Evolutionary conservation across 2,113 vertebrate species (phyloP), one percentile per base, ranked within the genome.

Genomic region (Phycodurus eques): DNA sequence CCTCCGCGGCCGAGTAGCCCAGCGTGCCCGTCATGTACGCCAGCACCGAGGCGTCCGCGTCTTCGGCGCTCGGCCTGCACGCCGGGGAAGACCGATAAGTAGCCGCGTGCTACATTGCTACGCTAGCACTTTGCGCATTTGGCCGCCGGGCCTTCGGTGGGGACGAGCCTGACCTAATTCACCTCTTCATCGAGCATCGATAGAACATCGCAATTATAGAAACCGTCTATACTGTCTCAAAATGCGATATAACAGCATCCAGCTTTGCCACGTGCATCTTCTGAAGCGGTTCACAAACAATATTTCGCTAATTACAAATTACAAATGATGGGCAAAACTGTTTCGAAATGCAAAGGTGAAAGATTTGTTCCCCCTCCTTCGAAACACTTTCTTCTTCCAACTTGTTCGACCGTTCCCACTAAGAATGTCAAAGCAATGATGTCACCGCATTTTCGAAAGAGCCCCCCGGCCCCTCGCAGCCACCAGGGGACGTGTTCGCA

Each of bases 1-100:
- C 79, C 69, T 95, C 93, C 65, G 92, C 88, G 78, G 92, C 91
- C 12, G 77, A 84, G 74, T 91, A 92, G 20, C 91, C 91, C 83
- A 93, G 89, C 0, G 78, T 88, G 68, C 94, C 91, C 7, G 86
- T 93, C 91, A 93, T 94, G 87, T 92, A 92, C 47, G 91, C 92
- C 83, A 95, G 81, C 85, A 94, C 80, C 0, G 90, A 78, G 13
- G 91, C 80, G 81, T 93, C 94, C 47, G 94, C 79, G 39, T 94
- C 93, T 75, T 94, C 91, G 64, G 90, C 83, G 63, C 65, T 79
- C 80, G 92, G 71, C 77, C 94, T 96, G 83, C 1, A 33, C 20
- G 22, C n/a, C 5, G 8, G 46, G 20, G 64, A 4, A 42, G 33
- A 62, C 60, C 10, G 17, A 12, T 6, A 31, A 31, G 22, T 15